Base-by-base conservation (phyloP, 2,113 vertebrate genomes). In the Tachycineta bicolor region DNA sequence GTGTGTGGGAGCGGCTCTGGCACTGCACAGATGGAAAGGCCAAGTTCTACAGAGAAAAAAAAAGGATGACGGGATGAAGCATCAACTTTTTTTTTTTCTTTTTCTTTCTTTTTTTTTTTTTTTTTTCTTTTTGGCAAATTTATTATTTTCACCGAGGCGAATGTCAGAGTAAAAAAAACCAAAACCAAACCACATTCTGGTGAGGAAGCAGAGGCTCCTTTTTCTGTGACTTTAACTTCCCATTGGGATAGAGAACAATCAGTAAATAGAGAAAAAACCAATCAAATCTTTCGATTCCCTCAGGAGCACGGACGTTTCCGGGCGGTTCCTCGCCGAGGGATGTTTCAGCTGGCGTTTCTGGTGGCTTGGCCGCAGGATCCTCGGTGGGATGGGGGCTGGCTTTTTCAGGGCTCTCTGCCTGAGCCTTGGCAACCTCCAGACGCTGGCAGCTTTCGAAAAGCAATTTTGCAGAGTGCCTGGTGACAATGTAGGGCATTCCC, bases 301-400 rank as follows among this genome's bases (percentile, higher is more conserved):
- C 18, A 13, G 50, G 43, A 90, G 14, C 3, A 3, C 1, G 34
- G 76, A 9, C 12, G 5, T 83, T 65, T 47, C 58, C 67, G 60
- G 67, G 10, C 65, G 59, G 0, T 4, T 75, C 58, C 25, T n/a
- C 58, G 58, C 58, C 11, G 58, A n/a, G 31, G n/a, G 50, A 8
- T 50, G 7, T 26, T 44, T 67, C n/a, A 68, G 68, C 71, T 39
- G 71, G 3, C 28, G 77, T 11, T 29, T 29, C 3, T 1, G 5
- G 58, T 9, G 3, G 23, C 62, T 47, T 5, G 11, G 73, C 14
- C 69, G 64, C 37, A 23, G 81, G 28, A 78, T 55, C 65, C 88
- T 71, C 2, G 0, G 5, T 6, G 79, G 26, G 60, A 18, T 6
- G 5, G 0, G 53, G 19, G 29, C 8, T 2, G 37, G n/a, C 10